These are phyloP conservation scores for Thunnus albacares DNA, from an alignment of 2,797 vertebrate genomes.

Conservation along the genomic window DNA sequence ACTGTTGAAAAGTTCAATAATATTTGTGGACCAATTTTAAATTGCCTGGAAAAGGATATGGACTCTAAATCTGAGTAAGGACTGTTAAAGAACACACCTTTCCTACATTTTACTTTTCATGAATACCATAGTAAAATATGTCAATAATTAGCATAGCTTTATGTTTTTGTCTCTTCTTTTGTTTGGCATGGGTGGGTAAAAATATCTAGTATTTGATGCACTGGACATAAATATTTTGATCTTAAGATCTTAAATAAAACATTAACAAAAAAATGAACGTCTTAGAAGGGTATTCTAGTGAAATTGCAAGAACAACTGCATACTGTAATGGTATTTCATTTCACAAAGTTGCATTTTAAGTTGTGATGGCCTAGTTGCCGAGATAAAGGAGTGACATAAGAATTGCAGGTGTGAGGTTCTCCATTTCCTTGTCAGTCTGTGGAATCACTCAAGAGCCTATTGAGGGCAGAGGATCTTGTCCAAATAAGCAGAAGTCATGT, in stretches of 20 bases:
- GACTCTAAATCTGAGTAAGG: background rate
- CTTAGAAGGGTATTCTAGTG: no score
- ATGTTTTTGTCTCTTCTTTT: background rate
- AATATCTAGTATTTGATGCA: no score
- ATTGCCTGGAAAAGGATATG: background rate
- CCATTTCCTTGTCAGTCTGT: background rate
- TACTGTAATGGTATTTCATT: no score
- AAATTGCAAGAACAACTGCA: background rate
- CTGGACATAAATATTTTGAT: background rate
- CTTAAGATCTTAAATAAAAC: background rate
- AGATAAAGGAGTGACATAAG: background rate
- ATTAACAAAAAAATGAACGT: no score
- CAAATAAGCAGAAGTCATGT: background rate
- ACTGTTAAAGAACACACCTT: background rate
- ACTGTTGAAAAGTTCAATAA: background rate
- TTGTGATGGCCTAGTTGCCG: background rate
- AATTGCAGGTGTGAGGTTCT: background rate
- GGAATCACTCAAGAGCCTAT: background rate
- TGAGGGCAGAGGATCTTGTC: background rate
- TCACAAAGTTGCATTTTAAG: no score
- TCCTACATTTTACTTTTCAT: background rate
- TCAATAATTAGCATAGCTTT: background rate
- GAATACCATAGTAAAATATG: background rate
- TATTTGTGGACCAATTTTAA: background rate
- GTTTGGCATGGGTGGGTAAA: background rate